Evolutionary conservation across 53 echinoderm and acorn worm genomes (phyloP), one percentile per base, ranked within the genome.

Genomic region (Paracentrotus lividus): DNA sequence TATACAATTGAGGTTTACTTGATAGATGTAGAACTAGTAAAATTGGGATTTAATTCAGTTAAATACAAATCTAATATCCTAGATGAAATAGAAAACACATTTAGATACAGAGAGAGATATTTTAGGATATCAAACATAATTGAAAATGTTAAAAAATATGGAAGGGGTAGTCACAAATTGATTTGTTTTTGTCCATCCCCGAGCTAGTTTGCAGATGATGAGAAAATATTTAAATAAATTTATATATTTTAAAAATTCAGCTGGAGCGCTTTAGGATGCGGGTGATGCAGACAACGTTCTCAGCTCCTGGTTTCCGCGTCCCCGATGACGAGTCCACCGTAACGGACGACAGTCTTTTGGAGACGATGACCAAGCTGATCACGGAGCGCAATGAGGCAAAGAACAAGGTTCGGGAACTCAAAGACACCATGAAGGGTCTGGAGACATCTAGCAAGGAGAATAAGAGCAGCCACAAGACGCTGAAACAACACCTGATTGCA

Each of bases 221-320:
- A 51, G 56, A 56, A 59, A 20, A 59, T 20, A 5, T 16, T 59
- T 18, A 59, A 59, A 67, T 67, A 1, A 7, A 67, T 27, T 67
- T 9, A 10, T 42, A 77, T 42, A 8, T 43, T 77, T 10, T 77
- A 42, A 42, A 23, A 42, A 1, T 61, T 27, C 36, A 98, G 98
- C 67, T 96, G 57, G 98, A 98, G 49, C 95, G 98, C 12, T 97
- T 98, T 69, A 92, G 97, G 21, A 77, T 85, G 38, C 94, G 98
- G 47, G 89, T 97, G 32, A 94, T 95, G 91, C 98, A 98, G 95
- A 95, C 93, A 10, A 94, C 98, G 1, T 97, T 98, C 96, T 97
- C 96, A 44, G 96, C 97, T 49, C 98, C 98, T 0, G 97, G 98
- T 31, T 94, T 96, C 95, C 97, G 96, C 47, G 96, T 97, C 16